Conservation (phyloP, 2,113 vertebrate species). For the Synchiropus splendidus region DNA sequence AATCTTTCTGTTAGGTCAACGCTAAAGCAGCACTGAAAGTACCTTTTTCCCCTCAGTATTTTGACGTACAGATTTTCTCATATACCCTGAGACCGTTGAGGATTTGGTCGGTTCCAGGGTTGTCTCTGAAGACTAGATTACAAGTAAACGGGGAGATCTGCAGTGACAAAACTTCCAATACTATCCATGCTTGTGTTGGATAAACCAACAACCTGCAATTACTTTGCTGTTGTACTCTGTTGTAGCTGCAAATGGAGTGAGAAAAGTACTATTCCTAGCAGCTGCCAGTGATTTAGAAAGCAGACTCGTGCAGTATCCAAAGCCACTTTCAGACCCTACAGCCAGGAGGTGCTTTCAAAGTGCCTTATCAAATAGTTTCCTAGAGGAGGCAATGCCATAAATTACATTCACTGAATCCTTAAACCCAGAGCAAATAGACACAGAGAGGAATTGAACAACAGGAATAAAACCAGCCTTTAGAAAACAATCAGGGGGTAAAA, state of each 20-base stretch:
- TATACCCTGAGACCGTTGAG: too few relatives aligned
- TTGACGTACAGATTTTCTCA: too few relatives aligned
- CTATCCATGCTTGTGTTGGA: conserved; percentile 45
- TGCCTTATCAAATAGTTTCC: conserved; percentile 48
- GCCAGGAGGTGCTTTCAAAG: conserved; percentile 30
- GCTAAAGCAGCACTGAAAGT: too few relatives aligned
- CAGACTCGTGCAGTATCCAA: conserved; percentile 35
- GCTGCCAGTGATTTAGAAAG: conserved; percentile 39
- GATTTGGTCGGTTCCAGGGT: too few relatives aligned
- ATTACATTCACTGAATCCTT: conserved; percentile 55
- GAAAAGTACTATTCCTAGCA: conserved; percentile 41
- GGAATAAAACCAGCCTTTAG: conserved; percentile 60
- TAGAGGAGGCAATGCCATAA: conserved; percentile 37
- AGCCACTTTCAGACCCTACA: conserved; percentile 19
- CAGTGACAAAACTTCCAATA: conserved; percentile 28
- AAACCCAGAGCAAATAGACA: conserved; percentile 58
- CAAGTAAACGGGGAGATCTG: too few relatives aligned
- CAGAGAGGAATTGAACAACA: conserved; percentile 48
- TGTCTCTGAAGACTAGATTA: too few relatives aligned
- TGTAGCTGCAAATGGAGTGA: conserved; percentile 27
- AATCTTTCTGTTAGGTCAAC: too few relatives aligned
- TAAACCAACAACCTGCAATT: conserved; percentile 39
- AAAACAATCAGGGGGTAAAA: conserved; percentile 54
- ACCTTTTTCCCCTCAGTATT: too few relatives aligned
- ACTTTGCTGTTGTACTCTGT: conserved; percentile 9